These are phyloP conservation scores for Fundulus diaphanus DNA, from an alignment of 2,797 vertebrate genomes.

Conservation along the genomic window DNA sequence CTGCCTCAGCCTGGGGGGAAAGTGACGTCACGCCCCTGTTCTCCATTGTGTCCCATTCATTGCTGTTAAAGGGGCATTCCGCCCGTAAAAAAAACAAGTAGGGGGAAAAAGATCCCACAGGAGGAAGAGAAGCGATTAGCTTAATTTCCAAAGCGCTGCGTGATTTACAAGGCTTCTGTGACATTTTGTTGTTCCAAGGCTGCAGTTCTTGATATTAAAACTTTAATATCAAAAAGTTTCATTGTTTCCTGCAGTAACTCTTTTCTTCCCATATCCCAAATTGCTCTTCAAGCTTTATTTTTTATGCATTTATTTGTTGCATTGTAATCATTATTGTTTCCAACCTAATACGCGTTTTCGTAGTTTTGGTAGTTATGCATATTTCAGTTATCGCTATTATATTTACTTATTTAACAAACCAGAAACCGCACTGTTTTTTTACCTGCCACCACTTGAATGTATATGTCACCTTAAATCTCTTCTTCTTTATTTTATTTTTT, in stretches of 20 bases:
- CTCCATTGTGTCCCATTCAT: constrained; percentile 65
- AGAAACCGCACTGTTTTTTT: no score
- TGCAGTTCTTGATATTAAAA: not conserved
- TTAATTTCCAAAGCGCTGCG: not conserved
- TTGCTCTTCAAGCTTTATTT: not conserved
- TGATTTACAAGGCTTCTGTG: not conserved
- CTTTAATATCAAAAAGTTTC: no score
- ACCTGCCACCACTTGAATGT: no score
- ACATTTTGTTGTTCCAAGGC: not conserved
- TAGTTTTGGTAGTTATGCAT: no score
- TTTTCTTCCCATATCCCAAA: not conserved
- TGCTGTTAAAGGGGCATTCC: constrained; percentile 45
- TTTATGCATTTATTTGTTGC: not conserved
- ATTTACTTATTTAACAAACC: no score
- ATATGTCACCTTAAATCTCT: no score
- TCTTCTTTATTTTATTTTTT: no score
- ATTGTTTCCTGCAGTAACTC: no score
- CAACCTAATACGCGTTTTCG: not conserved
- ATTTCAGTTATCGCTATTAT: no score
- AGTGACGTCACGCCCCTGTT: constrained; percentile 73
- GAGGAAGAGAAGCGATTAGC: not conserved
- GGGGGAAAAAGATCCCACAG: not conserved
- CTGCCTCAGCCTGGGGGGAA: constrained; percentile 48
- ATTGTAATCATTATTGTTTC: not conserved
- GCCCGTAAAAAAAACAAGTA: not conserved